These are phyloP conservation scores for Chionoecetes opilio DNA, from an alignment of 1,140 invertebrate genomes.

Conservation along the genomic window DNA sequence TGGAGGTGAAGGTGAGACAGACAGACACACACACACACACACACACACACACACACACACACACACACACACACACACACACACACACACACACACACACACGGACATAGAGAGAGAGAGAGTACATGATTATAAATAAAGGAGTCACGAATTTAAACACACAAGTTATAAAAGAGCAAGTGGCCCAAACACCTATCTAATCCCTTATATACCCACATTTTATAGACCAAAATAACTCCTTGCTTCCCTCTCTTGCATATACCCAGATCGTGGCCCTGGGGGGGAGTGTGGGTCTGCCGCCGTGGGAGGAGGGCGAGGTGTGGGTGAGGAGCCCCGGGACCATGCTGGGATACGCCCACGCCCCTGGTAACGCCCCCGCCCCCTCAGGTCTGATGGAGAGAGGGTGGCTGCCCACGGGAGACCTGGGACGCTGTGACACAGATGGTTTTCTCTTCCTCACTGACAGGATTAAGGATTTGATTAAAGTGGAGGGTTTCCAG, in stretches of 20 bases:
- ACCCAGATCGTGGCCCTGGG: constrained; percentile 85
- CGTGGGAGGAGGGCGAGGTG: constrained; percentile 88
- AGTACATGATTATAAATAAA: too few relatives aligned
- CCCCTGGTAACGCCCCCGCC: constrained; percentile 83
- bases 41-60: too few relatives aligned
- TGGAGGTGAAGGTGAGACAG: constrained; percentile 54
- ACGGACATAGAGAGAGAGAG: too few relatives aligned
- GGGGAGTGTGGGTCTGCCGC: constrained; percentile 86
- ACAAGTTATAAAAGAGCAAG: too few relatives aligned
- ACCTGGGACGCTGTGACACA: constrained; percentile 83
- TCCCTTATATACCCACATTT: too few relatives aligned
- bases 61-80: too few relatives aligned
- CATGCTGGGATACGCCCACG: constrained; percentile 84
- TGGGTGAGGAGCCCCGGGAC: constrained; percentile 87
- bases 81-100: too few relatives aligned
- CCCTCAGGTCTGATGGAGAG: constrained; percentile 83
- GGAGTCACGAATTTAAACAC: too few relatives aligned
- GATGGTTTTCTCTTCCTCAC: constrained; percentile 80
- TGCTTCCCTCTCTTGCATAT: not conserved
- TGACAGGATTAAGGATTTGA: constrained; percentile 80
- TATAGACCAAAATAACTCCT: not conserved
- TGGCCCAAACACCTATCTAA: too few relatives aligned
- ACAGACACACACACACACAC: too few relatives aligned
- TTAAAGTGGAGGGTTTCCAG: constrained; percentile 71
- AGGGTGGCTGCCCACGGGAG: constrained; percentile 85